Evolutionary conservation across 1,140 invertebrate species (phyloP), one percentile per base, ranked within the genome.

Genomic region (Drosophila ohnishii): DNA sequence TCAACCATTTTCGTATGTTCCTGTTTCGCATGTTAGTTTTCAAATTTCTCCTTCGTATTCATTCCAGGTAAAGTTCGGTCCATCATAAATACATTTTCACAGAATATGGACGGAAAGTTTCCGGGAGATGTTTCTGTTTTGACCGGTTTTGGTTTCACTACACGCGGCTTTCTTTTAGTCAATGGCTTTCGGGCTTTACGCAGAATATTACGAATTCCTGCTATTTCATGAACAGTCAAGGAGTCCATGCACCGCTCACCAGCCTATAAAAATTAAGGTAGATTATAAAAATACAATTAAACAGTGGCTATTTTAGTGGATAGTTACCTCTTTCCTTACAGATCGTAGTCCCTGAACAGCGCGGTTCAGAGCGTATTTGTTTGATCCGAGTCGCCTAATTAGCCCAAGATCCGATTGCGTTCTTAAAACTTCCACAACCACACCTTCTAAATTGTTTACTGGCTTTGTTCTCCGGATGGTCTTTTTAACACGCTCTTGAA

Each of bases 391-490:
- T 0, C 50, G 50, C 1, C 3, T 14, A 3, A 53, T 0, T 9
- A 53, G 9, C 1, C 50, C 50, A 5, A 53, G 32, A 3, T 53
- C 7, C 8, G 4, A 3, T 19, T 53, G 50, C 2, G 9, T 22
- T 1, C 2, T 35, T 3, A 53, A 22, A 4, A 13, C 9, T 5
- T 53, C 13, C 1, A 14, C 3, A 9, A 53, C 7, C 2, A 14
- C 19, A 0, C 0, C 4, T 1, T 53, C 19, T 13, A 53, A 22
- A 34, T 75, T 32, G 0, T 2, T 6, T 0, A 58, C n/a, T 0
- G 48, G 45, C 6, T 70, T 69, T 3, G 32, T 25, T 8, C 48
- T 10, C 0, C 44, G 34, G 55, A 79, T 39, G 28, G 75, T 65
- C 1, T 11, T 28, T 9, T 56, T 72, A 0, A 87, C 80, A 13